These are phyloP conservation scores for Cottus gobio DNA, from an alignment of 2,113 vertebrate genomes.

Conservation along the genomic window DNA sequence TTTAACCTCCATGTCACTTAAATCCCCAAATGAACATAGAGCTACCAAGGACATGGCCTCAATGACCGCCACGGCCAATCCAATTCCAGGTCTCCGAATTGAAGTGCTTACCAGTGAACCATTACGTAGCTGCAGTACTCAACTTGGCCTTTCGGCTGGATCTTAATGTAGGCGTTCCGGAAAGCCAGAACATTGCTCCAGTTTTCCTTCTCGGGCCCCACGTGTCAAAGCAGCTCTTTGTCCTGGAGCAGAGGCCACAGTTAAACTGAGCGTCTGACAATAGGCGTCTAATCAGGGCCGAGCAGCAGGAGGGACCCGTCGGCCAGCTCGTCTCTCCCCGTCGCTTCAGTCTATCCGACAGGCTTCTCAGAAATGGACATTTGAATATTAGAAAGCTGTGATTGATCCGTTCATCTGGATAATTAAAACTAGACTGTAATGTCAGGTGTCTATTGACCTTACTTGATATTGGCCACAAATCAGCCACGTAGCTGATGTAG, in stretches of 20 bases:
- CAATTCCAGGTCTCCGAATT: background rate
- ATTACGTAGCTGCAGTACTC: background rate
- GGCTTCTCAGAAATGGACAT: background rate
- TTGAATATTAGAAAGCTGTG: background rate
- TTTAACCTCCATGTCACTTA: no score
- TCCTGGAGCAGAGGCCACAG: slow-evolving; percentile 19
- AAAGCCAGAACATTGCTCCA: slow-evolving; percentile 17
- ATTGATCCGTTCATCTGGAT: slow-evolving; percentile 13
- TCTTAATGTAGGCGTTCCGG: slow-evolving; percentile 1
- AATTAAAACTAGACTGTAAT: slow-evolving; percentile 17
- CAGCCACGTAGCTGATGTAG: background rate
- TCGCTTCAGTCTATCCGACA: slow-evolving; percentile 8
- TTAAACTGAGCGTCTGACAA: slow-evolving; percentile 31
- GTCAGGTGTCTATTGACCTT: background rate
- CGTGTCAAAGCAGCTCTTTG: slow-evolving; percentile 50
- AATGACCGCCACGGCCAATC: background rate
- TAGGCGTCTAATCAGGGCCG: slow-evolving; percentile 27
- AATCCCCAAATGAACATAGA: background rate
- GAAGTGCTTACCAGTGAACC: background rate
- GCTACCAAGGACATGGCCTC: background rate
- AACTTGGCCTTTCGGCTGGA: slow-evolving; percentile 11
- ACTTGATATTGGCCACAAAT: background rate
- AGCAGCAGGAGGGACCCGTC: background rate
- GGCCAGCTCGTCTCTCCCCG: background rate
- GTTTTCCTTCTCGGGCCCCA: background rate